Conservation (phyloP, 2,888 invertebrate species). For the Nysson spinosus region DNA sequence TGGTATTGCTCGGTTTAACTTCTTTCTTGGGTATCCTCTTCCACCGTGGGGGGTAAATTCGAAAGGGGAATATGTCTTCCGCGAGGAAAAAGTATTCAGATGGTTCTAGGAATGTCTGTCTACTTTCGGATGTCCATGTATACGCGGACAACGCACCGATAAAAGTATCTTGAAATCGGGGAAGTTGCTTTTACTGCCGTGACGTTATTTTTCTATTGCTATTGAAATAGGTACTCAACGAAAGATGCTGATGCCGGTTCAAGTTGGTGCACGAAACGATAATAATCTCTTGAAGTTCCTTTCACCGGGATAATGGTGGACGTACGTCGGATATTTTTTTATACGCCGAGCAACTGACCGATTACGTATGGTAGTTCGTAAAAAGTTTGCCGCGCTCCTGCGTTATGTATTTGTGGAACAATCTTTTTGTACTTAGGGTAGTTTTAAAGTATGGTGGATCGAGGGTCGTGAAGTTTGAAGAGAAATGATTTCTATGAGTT, state of each 20-base stretch:
- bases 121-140: not conserved
- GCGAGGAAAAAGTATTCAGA: not conserved
- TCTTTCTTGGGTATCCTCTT: too few relatives aligned
- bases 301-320: constrained; percentile 25
- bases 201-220: constrained; percentile 50
- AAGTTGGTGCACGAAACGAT: constrained; percentile 23
- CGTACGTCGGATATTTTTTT: constrained; percentile 31
- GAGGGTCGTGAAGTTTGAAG: not conserved
- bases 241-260: constrained; percentile 36
- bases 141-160: constrained; percentile 23
- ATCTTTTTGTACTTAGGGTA: not conserved
- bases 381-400: constrained; percentile 16
- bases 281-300: constrained; percentile 44
- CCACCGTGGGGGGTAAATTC: not conserved
- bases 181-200: constrained; percentile 41
- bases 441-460: not conserved
- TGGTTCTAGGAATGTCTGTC: not conserved
- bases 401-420: constrained; percentile 17
- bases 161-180: constrained; percentile 32
- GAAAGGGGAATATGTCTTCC: not conserved
- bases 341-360: constrained; percentile 32
- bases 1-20: too few relatives aligned
- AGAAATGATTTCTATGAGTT: too few relatives aligned
- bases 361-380: constrained; percentile 30
- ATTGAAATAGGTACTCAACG: constrained; percentile 43